Conservation (phyloP, 2,888 invertebrate genomes). For the Stenichneumon culpator region DNA sequence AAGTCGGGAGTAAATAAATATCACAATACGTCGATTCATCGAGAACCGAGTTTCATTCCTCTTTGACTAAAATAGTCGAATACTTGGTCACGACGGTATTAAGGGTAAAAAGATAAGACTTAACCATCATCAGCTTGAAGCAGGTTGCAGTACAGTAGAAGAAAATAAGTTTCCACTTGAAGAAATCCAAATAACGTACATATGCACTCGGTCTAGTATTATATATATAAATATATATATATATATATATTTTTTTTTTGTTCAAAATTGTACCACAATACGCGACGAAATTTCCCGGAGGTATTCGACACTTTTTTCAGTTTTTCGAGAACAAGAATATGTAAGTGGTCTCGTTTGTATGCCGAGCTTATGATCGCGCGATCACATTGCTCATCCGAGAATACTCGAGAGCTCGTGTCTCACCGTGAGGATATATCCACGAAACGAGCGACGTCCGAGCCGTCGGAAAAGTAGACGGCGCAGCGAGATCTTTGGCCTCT, state of each 20-base stretch:
- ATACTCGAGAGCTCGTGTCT: slow-evolving; percentile 51
- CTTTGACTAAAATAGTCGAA: not conserved
- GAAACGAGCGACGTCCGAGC: slow-evolving; percentile 41
- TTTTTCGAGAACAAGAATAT: slow-evolving; percentile 3
- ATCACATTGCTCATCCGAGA: slow-evolving; percentile 61
- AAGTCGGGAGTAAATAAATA: too few species aligned
- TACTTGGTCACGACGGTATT: not conserved
- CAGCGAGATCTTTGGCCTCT: slow-evolving; percentile 53
- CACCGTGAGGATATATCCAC: slow-evolving; percentile 43
- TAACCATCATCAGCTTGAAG: slow-evolving; percentile 50
- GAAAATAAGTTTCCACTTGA: not conserved
- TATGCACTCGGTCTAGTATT: slow-evolving; percentile 1
- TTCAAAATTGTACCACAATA: not conserved
- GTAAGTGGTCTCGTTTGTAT: slow-evolving; percentile 10
- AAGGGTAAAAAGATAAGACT: slow-evolving; percentile 18
- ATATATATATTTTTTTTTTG: too few species aligned
- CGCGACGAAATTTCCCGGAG: not conserved
- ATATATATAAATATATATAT: too few species aligned
- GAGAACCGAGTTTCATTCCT: not conserved
- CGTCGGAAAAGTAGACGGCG: slow-evolving; percentile 59
- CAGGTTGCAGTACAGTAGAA: not conserved
- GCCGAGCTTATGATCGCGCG: slow-evolving; percentile 47
- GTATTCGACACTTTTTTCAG: not conserved
- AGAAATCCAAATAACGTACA: not conserved
- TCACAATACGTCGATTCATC: not conserved